phyloP scores from a whole-genome alignment of 2,113 vertebrate species.

The Stegostoma tigrinum region DNA sequence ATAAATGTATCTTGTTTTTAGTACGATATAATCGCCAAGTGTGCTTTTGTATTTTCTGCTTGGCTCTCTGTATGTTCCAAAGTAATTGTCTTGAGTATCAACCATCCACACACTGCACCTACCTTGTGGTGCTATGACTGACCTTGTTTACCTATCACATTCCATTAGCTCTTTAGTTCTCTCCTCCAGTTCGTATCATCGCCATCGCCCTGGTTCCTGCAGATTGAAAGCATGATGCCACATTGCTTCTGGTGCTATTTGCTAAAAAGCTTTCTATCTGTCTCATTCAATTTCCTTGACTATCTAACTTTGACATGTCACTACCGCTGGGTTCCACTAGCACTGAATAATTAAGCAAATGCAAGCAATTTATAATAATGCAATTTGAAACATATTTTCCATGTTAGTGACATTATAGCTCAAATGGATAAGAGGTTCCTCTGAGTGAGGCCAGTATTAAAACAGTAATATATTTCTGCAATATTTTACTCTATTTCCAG shows the following conservation, averaged over 20 bases:
- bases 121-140: background rate
- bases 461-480: background rate
- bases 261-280: slow-evolving; percentile 8
- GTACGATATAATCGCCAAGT: background rate
- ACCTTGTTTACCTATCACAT: slow-evolving; percentile 5
- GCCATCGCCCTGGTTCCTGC: background rate
- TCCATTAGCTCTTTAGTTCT: background rate
- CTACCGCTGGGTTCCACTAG: background rate
- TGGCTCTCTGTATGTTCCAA: background rate
- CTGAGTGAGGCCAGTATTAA: background rate
- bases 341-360: slow-evolving; percentile 10
- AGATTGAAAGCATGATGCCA: background rate
- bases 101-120: background rate
- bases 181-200: background rate
- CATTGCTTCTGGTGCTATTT: background rate
- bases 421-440: background rate
- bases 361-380: background rate
- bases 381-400: background rate
- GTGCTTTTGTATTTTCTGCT: background rate
- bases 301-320: background rate
- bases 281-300: slow-evolving; percentile 15
- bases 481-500: background rate
- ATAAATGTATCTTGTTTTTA: background rate
- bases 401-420: background rate
- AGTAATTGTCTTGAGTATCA: background rate